Conservation (phyloP, 2,888 invertebrate genomes). For the Thymelicus acteon region DNA sequence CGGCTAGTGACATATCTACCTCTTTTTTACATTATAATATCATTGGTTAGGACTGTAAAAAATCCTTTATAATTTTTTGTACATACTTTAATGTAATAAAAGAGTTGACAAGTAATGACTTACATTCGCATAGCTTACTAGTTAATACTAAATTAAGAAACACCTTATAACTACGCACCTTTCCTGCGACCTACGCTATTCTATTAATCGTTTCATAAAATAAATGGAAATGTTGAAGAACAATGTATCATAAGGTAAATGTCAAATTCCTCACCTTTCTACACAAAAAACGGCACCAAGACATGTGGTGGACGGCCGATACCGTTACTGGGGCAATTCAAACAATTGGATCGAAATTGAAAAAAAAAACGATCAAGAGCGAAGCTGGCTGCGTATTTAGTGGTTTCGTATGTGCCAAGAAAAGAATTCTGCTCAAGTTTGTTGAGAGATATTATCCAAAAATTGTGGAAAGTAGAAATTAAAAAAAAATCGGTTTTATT, state of each 20-base stretch:
- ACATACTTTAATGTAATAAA: too few relatives aligned
- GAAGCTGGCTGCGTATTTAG: background rate
- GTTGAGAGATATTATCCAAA: too few relatives aligned
- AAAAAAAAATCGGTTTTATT: too few relatives aligned
- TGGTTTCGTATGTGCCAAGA: background rate
- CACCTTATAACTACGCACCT: too few relatives aligned
- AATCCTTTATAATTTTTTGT: too few relatives aligned
- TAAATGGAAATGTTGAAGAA: background rate
- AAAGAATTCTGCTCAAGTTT: background rate
- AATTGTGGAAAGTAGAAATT: too few relatives aligned
- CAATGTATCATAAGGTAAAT: slow-evolving; percentile 8
- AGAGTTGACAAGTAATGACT: too few relatives aligned
- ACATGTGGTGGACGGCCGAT: slow-evolving; percentile 14
- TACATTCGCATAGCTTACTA: too few relatives aligned
- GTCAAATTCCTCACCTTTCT: slow-evolving; percentile 13
- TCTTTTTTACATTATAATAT: too few relatives aligned
- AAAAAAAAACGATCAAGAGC: slow-evolving; percentile 3
- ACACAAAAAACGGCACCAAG: background rate
- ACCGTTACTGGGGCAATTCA: slow-evolving; percentile 10
- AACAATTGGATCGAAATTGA: slow-evolving; percentile 16
- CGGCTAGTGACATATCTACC: too few relatives aligned
- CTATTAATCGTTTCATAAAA: background rate
- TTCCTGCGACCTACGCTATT: background rate
- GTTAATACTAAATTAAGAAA: too few relatives aligned
- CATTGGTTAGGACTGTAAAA: too few relatives aligned